Percentiles rank a stretch among this genome's conserved stretches.
phyloP scores from a whole-genome alignment of 2,888 invertebrate genomes.

The Polia nebulosa region DNA sequence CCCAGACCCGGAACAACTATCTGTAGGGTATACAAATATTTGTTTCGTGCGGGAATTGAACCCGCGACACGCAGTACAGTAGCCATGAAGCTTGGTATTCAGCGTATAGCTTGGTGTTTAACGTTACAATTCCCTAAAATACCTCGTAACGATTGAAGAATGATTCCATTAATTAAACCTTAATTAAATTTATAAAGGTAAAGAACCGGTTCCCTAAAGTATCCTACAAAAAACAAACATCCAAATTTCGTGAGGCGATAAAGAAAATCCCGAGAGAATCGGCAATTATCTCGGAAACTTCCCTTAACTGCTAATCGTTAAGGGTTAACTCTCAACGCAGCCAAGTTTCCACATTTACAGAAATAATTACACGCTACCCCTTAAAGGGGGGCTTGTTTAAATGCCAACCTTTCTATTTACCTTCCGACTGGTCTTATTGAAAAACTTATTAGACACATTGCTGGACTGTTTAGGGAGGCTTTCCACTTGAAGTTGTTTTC shows the following conservation, averaged over 20 bases:
- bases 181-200: constrained; percentile 46
- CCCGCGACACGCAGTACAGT: no score
- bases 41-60: no score
- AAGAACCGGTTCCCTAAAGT: constrained; percentile 31
- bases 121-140: background rate
- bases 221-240: constrained; percentile 51
- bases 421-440: constrained; percentile 84
- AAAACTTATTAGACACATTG: constrained; percentile 87
- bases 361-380: constrained; percentile 83
- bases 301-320: constrained; percentile 81
- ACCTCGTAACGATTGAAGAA: constrained; percentile 26
- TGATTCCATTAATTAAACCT: constrained; percentile 24
- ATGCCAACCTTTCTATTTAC: constrained; percentile 83
- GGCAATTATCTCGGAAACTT: constrained; percentile 77
- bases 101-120: background rate
- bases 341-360: constrained; percentile 88
- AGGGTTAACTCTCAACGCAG: constrained; percentile 75
- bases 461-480: constrained; percentile 53
- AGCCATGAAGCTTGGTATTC: no score
- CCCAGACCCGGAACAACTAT: no score
- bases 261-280: constrained; percentile 67
- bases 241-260: constrained; percentile 45
- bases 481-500: background rate
- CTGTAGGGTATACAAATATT: no score
- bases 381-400: constrained; percentile 70